These are phyloP conservation scores for Cyanoderma ruficeps DNA, from an alignment of 2,113 vertebrate species.

Conservation along the genomic window DNA sequence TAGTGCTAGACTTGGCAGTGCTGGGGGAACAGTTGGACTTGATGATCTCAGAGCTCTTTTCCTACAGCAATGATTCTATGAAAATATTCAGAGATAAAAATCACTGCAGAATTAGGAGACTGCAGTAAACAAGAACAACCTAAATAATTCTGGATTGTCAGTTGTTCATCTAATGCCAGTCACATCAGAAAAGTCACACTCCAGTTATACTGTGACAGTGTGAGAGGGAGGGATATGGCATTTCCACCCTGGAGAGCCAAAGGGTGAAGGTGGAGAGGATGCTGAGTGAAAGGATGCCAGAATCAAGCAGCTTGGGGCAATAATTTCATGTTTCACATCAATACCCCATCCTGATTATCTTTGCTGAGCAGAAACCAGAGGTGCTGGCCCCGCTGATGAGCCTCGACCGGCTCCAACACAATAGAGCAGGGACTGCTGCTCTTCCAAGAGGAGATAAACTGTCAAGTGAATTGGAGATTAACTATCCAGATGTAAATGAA, in stretches of 20 bases:
- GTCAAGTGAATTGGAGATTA: slow-evolving; percentile 56
- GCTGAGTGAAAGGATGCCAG: background rate
- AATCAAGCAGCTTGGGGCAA: background rate
- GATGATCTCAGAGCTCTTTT: background rate
- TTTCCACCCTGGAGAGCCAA: background rate
- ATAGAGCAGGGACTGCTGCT: background rate
- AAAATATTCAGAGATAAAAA: background rate
- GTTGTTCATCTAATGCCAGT: background rate
- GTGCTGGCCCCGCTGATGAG: background rate
- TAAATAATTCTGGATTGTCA: background rate
- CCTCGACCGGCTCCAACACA: background rate
- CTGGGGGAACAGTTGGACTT: background rate
- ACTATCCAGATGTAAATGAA: slow-evolving; percentile 70
- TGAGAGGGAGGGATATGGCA: background rate
- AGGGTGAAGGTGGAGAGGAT: background rate
- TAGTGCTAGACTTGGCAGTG: background rate
- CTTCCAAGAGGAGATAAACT: slow-evolving; percentile 52
- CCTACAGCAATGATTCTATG: background rate
- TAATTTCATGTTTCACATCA: background rate
- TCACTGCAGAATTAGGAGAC: background rate
- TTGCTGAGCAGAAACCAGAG: background rate
- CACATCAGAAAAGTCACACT: background rate
- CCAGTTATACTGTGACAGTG: background rate
- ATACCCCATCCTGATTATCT: background rate
- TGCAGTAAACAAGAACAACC: background rate